phyloP scores from a whole-genome alignment of 1,140 invertebrate species.

The Agrypnia vestita region DNA sequence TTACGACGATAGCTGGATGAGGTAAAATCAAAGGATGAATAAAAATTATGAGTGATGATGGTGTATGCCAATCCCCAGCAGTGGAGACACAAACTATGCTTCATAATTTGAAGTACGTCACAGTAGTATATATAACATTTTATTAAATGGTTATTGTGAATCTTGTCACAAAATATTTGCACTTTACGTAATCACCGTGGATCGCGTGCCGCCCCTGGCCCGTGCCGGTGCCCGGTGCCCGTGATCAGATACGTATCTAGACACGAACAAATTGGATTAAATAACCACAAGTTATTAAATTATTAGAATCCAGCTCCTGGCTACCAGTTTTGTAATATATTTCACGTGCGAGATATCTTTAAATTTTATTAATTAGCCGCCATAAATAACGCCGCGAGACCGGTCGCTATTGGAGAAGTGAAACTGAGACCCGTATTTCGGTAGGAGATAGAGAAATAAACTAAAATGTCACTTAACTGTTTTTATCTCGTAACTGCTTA shows the following conservation, averaged over 20 bases:
- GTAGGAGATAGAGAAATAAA: neutral
- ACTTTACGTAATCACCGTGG: no score
- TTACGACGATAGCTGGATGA: no score
- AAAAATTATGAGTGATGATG: no score
- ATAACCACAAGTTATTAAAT: slow-evolving; percentile 61
- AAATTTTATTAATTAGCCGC: slow-evolving; percentile 60
- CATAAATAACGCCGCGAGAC: slow-evolving; percentile 54
- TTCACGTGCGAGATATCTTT: slow-evolving; percentile 51
- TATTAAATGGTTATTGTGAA: no score
- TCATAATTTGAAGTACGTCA: neutral
- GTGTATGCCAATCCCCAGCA: no score
- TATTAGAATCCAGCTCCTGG: slow-evolving; percentile 57
- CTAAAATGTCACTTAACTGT: no score
- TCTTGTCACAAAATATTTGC: no score
- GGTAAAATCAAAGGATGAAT: no score
- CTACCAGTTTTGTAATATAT: slow-evolving; percentile 58
- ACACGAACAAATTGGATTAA: slow-evolving; percentile 62
- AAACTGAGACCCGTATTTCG: slow-evolving; percentile 15
- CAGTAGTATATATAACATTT: no score
- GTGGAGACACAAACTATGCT: no score
- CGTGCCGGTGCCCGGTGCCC: neutral
- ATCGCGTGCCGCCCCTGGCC: slow-evolving; percentile 20
- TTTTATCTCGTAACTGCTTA: no score
- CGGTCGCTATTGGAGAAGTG: slow-evolving; percentile 26
- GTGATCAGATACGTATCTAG: slow-evolving; percentile 57